These are phyloP conservation scores for Apamea anceps DNA, from an alignment of 2,888 invertebrate species.

Conservation along the genomic window DNA sequence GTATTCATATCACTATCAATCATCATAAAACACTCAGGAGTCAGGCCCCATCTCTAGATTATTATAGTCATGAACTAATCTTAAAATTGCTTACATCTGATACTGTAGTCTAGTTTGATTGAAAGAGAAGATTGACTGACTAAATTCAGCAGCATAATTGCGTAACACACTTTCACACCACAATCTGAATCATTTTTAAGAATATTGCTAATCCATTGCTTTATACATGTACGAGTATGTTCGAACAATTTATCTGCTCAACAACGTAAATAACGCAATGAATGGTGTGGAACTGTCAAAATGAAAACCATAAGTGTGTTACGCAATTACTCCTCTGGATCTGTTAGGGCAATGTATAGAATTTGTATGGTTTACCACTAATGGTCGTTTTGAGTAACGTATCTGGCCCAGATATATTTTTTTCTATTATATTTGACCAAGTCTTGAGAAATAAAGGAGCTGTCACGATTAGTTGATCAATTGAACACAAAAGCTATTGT, in stretches of 20 bases:
- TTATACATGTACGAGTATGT: too few relatives aligned
- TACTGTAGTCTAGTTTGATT: neutral
- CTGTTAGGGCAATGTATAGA: neutral
- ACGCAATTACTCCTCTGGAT: too few relatives aligned
- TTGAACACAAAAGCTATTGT: neutral
- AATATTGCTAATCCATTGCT: too few relatives aligned
- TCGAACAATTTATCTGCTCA: too few relatives aligned
- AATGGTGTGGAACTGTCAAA: too few relatives aligned
- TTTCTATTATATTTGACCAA: neutral
- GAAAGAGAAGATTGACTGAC: conserved; percentile 6
- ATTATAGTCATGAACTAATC: conserved; percentile 28
- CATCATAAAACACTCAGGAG: conserved; percentile 7
- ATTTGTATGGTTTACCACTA: neutral
- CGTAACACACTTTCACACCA: too few relatives aligned
- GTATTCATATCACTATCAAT: conserved; percentile 24
- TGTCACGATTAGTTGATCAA: neutral
- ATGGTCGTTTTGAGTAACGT: neutral
- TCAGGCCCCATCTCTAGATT: conserved; percentile 4
- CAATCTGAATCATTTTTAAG: too few relatives aligned
- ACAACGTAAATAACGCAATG: too few relatives aligned
- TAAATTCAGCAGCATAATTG: neutral
- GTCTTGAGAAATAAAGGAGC: neutral
- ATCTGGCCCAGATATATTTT: neutral
- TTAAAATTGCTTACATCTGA: conserved; percentile 21
- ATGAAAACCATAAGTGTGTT: too few relatives aligned